phyloP scores from a whole-genome alignment of 2,113 vertebrate genomes.

The Coreoperca whiteheadi region DNA sequence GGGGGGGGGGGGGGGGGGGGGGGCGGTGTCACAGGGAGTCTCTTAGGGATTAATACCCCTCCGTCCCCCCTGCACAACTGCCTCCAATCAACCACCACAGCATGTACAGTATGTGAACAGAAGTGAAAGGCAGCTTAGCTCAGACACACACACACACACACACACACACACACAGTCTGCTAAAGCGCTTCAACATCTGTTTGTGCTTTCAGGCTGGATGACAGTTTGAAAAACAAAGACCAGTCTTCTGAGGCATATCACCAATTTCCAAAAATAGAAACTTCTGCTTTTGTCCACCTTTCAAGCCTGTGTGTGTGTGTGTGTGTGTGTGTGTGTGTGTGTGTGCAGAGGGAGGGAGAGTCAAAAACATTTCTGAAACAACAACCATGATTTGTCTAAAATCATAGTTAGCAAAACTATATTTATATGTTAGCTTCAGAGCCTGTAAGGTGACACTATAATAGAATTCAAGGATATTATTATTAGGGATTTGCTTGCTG shows the following conservation, averaged over 20 bases:
- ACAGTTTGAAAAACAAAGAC: slow-evolving; percentile 41
- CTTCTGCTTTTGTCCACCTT: slow-evolving; percentile 60
- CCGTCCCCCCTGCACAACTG: not conserved
- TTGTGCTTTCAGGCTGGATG: slow-evolving; percentile 48
- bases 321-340: not conserved
- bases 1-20: not conserved
- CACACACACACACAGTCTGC: slow-evolving; percentile 25
- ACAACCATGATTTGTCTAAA: not conserved
- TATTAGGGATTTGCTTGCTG: no score
- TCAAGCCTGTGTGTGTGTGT: not conserved
- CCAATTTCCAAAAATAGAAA: slow-evolving; percentile 44
- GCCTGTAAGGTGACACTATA: no score
- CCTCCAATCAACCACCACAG: not conserved
- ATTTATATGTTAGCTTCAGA: not conserved
- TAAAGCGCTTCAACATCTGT: slow-evolving; percentile 64
- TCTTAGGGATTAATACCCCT: not conserved
- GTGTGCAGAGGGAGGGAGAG: not conserved
- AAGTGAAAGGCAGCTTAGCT: slow-evolving; percentile 33
- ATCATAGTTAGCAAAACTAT: not conserved
- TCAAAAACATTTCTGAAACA: not conserved
- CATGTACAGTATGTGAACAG: not conserved
- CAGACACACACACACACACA: slow-evolving; percentile 17
- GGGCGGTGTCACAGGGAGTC: not conserved
- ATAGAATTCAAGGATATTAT: not conserved
- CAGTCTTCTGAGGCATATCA: slow-evolving; percentile 41